Evolutionary conservation across 2,113 vertebrate genomes (phyloP).

Genomic region (Coptodon rendalli): DNA sequence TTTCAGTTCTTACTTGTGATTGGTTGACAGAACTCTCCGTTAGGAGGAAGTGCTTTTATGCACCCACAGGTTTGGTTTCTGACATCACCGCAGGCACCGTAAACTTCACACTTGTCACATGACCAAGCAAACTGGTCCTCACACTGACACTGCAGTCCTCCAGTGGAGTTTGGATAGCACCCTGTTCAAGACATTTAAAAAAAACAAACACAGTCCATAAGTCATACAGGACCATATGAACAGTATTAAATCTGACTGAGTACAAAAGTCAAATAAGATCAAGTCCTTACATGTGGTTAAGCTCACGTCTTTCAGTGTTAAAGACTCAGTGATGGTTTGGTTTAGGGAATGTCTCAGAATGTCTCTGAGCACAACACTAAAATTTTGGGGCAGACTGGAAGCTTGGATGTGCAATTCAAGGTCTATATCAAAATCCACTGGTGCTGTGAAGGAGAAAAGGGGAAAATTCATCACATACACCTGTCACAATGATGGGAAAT

Average conservation of each 20-base stretch:
- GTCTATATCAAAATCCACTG: neutral
- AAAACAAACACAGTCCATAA: neutral
- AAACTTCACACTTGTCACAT: neutral
- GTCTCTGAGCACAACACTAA: neutral
- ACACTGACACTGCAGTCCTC: neutral
- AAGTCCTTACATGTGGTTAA: neutral
- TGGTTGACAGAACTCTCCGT: no score
- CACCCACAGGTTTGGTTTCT: no score
- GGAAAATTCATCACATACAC: neutral
- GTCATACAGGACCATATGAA: neutral
- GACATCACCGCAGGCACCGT: no score
- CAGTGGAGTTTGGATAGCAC: no score
- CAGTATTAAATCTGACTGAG: neutral
- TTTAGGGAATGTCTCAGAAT: neutral
- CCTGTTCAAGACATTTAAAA: neutral
- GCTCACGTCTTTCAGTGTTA: neutral
- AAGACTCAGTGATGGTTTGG: neutral
- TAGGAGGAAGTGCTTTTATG: neutral
- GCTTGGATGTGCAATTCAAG: neutral
- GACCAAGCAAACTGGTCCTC: constrained; percentile 6
- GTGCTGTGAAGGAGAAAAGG: neutral
- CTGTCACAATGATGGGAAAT: no score
- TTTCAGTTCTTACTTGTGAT: no score
- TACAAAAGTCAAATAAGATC: neutral
- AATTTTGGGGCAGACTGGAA: neutral